Base-by-base conservation (phyloP, 2,888 invertebrate genomes). In the Punctoribates punctum region DNA sequence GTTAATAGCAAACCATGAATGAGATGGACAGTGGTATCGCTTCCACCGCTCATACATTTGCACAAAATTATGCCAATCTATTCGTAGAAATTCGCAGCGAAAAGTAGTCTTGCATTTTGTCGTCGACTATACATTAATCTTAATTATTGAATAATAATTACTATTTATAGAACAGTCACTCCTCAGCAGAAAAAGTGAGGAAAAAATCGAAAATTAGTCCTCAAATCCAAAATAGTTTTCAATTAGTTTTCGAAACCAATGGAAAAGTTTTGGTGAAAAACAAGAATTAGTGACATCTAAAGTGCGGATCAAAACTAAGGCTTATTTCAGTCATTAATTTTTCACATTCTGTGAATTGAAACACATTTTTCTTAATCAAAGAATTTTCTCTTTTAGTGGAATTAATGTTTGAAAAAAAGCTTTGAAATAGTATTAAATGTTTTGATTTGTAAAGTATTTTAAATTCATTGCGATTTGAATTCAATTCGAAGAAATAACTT, bases 231-330 rank as follows among this genome's bases (percentile, higher is more conserved):
- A 60, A 60, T 23, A 25, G 57, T 25, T 57, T 54, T 57, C 57
- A 57, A 57, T 57, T 60, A 60, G 60, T 60, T 27, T 60, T 60
- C 15, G 29, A 29, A 60, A 27, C 23, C 1, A 6, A 8, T 54
- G 20, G 8, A 20, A 57, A 57, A 57, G 25, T 1, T 57, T 57
- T 57, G 11, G 4, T 23, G 13, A 60, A 11, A 29, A 29, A 17
- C 60, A 60, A 29, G 27, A 29, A 29, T 60, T 60, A 60, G 60
- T 60, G 60, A 60, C 60, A 60, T 60, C 60, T 60, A 60, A 60
- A 60, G 60, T 15, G 60, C 29, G 13, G 8, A 1, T 4, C 13
- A 60, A 60, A 60, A 60, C 60, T 29, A 27, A 51, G 2, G 4
- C 1, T 17, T 1, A 60, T 27, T 5, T 17, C 2, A 60, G 27